Base-by-base conservation (phyloP, 2,797 vertebrate species). In the Siniperca scherzeri region DNA sequence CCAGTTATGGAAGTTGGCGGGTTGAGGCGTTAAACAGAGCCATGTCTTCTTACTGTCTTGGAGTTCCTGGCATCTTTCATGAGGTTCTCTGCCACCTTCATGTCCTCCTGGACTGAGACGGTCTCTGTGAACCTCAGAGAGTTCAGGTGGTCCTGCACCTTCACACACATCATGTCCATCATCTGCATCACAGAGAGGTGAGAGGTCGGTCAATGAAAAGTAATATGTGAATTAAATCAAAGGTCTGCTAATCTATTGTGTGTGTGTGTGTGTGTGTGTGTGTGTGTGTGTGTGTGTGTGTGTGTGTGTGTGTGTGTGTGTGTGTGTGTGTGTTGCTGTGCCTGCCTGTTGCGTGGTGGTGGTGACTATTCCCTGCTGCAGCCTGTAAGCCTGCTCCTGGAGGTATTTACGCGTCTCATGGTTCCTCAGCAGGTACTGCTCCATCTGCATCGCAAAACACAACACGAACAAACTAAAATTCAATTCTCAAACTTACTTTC, bases 131-230 rank as follows among this genome's bases (percentile, higher is more conserved):
- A 98, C 81, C 95, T 94, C 86, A 99, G 95, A 2, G 98, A 99
- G 95, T 99, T 99, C 77, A 99, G 95, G 84, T 99, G 98, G 84
- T 99, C 98, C 95, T 99, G 98, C n/a, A 99, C 97, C 94, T 97
- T 98, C 53, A 99, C 98, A 82, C 98, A 99, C 87, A 99, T 97
- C 81, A 93, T 96, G 91, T 98, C 98, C 87, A 99, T 97, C 97
- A 99, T 97, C 98, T 99, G 91, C 13, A 13, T 14, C 72, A 72
- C 12, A 59, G 4, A 65, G 22, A 77, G 67, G 60, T 62, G 10
- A 81, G 50, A n/a, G n/a, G 59, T 84, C 38, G 73, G 22, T 3
- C 25, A 17, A 2, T 19, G 1, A 50, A 7, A 48, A 48, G 46
- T 6, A 48, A 16, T 42, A 30, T 30, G 27, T 56, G 12, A 5